phyloP scores from a whole-genome alignment of 1,140 invertebrate species.

The Pogonomyrmex barbatus region DNA sequence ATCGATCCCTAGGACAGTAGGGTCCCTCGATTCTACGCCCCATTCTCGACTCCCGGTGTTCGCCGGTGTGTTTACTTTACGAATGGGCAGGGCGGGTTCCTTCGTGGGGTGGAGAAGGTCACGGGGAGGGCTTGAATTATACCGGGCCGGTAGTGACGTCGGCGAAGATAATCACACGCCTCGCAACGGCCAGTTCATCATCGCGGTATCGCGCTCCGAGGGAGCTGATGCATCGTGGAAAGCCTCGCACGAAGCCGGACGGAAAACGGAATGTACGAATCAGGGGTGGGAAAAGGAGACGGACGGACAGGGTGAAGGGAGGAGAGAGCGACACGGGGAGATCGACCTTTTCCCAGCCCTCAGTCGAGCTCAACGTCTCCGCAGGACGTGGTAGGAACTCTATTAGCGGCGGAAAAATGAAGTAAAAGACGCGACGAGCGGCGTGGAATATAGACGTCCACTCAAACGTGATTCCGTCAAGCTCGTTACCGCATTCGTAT shows the following conservation, averaged over 20 bases:
- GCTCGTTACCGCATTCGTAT: conserved; percentile 21
- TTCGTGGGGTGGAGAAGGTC: conserved; percentile 28
- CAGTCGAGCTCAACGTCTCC: conserved; percentile 8
- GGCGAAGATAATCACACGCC: conserved; percentile 81
- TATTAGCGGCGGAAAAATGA: conserved; percentile 72
- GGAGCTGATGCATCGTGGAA: conserved; percentile 79
- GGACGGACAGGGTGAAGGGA: not conserved
- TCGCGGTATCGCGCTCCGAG: conserved; percentile 77
- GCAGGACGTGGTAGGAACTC: conserved; percentile 62
- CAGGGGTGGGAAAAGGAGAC: conserved; percentile 8
- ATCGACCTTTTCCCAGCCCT: not conserved
- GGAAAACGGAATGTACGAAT: conserved; percentile 64
- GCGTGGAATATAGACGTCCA: conserved; percentile 10
- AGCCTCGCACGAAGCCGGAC: conserved; percentile 74
- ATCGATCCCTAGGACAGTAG: not conserved
- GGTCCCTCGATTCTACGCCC: not conserved
- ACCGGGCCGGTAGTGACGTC: conserved; percentile 77
- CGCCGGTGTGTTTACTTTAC: conserved; percentile 66
- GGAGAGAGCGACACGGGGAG: conserved; percentile 7
- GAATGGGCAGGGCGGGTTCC: conserved; percentile 8
- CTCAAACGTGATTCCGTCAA: conserved; percentile 24
- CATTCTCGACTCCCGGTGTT: conserved; percentile 18
- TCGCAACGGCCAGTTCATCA: conserved; percentile 82
- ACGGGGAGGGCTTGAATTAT: conserved; percentile 76
- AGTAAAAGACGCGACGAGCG: conserved; percentile 14